Evolutionary conservation across 2,888 invertebrate species (phyloP), one percentile per base, ranked within the genome.

Genomic region (Horisme vitalbata): DNA sequence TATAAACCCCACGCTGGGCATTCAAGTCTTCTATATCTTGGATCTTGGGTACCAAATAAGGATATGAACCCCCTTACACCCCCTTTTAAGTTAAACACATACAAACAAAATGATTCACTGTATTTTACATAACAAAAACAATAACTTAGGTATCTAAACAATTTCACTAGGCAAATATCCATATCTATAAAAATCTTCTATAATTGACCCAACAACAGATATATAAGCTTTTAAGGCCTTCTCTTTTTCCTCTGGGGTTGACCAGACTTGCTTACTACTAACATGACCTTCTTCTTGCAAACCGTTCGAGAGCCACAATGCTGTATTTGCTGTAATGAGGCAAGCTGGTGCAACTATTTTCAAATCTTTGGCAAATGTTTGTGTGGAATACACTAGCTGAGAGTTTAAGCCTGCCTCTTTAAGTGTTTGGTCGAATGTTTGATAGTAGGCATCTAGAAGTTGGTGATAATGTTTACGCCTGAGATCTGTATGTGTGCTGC

Each of bases 271-370:
- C 54, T 83, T 88, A 52, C 87, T 88, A 32, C 69, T 72, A 0
- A 88, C 81, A 71, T 86, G 83, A 0, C 88, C 89, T 44, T 83
- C 87, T 58, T 81, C 67, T 54, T 88, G 88, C 23, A 87, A 55
- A 0, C 88, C 88, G 54, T 69, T 75, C 1, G 69, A 71, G 0
- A 88, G 58, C 87, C 88, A 88, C 7, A 85, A 35, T 1, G 87
- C 83, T 24, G 84, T 85, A 50, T 88, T 88, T 0, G 81, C 85
- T 11, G 80, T 68, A 39, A 86, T 83, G 5, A 86, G 62, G 53
- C 82, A 81, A 6, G 83, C 75, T 8, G 84, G 83, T 2, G 72
- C 75, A 6, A 87, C 82, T 2, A 65, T 45, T 49, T 65, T 75
- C 33, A 88, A 57, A 61, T 88, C 88, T 14, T 63, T 35, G 1